phyloP scores from a whole-genome alignment of 2,113 vertebrate species.

The Australoheros scitulus region DNA sequence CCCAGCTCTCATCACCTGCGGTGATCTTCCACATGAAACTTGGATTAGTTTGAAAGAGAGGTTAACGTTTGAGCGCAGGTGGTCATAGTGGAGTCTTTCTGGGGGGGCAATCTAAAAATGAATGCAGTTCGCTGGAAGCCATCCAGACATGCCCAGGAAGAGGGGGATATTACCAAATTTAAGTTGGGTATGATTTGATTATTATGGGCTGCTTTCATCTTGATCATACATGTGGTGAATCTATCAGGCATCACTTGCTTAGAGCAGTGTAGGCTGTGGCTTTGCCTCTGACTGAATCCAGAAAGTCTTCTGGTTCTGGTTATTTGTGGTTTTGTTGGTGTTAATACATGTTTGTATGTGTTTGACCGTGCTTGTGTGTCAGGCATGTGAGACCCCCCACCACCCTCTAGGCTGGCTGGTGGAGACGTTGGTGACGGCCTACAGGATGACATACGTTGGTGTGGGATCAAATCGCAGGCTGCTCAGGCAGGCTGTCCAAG shows the following conservation, averaged over 20 bases:
- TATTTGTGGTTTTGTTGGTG: background rate
- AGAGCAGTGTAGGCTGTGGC: too few species aligned
- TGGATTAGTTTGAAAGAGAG: too few species aligned
- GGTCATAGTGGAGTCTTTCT: too few species aligned
- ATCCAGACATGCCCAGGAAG: background rate
- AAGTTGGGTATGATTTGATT: background rate
- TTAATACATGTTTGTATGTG: background rate
- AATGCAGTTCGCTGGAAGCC: background rate
- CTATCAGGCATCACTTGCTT: too few species aligned
- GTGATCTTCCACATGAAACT: background rate
- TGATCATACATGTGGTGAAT: too few species aligned
- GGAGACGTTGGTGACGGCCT: constrained; percentile 94
- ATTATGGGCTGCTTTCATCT: background rate
- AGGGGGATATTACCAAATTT: background rate
- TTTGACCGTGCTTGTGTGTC: background rate
- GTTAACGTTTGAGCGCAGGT: background rate
- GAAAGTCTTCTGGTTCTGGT: background rate
- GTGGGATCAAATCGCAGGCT: constrained; percentile 93
- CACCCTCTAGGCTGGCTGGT: constrained; percentile 94
- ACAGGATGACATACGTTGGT: constrained; percentile 96
- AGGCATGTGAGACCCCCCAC: constrained; percentile 93
- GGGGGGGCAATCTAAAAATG: too few species aligned
- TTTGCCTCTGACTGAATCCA: background rate
- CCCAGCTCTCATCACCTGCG: background rate
- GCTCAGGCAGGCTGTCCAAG: constrained; percentile 89